A percentile compares a stretch with the other conserved stretches of the same genome.
phyloP scores from a whole-genome alignment of 2,888 invertebrate species.

The Campoletis raptor region DNA sequence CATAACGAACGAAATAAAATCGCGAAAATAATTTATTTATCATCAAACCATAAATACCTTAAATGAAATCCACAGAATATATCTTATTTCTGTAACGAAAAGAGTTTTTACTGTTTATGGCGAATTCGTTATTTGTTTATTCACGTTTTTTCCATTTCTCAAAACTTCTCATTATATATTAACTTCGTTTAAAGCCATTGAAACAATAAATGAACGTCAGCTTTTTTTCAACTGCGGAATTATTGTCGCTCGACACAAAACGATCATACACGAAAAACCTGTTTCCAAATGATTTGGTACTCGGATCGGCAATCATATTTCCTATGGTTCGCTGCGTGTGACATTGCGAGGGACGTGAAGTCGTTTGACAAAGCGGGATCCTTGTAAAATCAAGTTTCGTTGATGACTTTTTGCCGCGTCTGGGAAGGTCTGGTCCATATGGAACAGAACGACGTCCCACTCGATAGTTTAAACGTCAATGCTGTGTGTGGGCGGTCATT shows the following conservation, averaged over 20 bases:
- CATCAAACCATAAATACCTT: not conserved
- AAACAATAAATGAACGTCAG: not conserved
- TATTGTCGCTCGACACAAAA: not conserved
- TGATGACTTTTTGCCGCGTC: conserved; percentile 32
- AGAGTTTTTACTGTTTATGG: not conserved
- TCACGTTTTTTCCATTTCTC: not conserved
- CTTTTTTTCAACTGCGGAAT: not conserved
- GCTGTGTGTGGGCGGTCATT: conserved; percentile 68
- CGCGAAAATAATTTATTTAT: too few relatives aligned
- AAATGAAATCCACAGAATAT: not conserved
- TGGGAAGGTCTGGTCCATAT: not conserved
- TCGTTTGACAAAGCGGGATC: conserved; percentile 27
- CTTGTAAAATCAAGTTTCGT: conserved; percentile 57
- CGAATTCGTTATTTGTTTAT: not conserved
- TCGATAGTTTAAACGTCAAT: conserved; percentile 66
- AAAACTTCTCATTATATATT: not conserved
- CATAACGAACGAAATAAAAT: too few relatives aligned
- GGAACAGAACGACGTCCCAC: conserved; percentile 58
- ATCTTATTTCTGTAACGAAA: not conserved
- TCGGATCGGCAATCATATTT: conserved; percentile 52
- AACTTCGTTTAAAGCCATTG: not conserved
- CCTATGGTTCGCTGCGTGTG: conserved; percentile 19
- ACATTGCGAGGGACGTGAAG: conserved; percentile 35
- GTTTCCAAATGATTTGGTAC: conserved; percentile 65
- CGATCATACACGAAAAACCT: conserved; percentile 45